A percentile compares a stretch with the other conserved stretches of the same genome.
These are phyloP conservation scores for Jacana jacana DNA, from an alignment of 2,113 vertebrate genomes.

Conservation along the genomic window DNA sequence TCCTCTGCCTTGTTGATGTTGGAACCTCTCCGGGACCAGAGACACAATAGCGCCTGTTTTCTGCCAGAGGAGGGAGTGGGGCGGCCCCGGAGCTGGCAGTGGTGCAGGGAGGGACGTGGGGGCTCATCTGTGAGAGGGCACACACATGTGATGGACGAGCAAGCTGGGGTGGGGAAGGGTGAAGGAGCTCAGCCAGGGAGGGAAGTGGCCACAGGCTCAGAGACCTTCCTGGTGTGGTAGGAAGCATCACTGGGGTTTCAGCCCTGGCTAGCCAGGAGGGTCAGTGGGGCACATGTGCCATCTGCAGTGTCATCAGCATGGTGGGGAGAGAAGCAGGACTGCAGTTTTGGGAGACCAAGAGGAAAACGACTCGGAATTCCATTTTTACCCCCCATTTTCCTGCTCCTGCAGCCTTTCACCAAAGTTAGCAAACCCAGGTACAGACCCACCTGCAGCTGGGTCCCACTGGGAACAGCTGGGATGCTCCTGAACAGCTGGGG, in stretches of 20 bases:
- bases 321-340: neutral
- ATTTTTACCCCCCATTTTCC: neutral
- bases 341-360: neutral
- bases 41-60: conserved; percentile 30
- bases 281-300: neutral
- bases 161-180: neutral
- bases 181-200: neutral
- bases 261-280: fast-evolving
- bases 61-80: neutral
- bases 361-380: neutral
- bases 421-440: neutral
- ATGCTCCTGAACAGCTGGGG: neutral
- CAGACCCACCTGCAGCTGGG: neutral
- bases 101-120: fast-evolving
- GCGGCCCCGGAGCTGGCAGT: neutral
- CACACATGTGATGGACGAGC: neutral
- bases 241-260: neutral
- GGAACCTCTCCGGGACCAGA: neutral
- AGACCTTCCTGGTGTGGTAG: neutral
- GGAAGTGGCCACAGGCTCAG: neutral
- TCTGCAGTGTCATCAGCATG: neutral
- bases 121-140: neutral
- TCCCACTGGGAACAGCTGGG: neutral
- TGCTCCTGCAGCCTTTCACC: neutral
- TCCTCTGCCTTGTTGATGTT: conserved; percentile 11